Conservation (phyloP, 64 coral and sea anemone species). For the Stylophora pistillata region DNA sequence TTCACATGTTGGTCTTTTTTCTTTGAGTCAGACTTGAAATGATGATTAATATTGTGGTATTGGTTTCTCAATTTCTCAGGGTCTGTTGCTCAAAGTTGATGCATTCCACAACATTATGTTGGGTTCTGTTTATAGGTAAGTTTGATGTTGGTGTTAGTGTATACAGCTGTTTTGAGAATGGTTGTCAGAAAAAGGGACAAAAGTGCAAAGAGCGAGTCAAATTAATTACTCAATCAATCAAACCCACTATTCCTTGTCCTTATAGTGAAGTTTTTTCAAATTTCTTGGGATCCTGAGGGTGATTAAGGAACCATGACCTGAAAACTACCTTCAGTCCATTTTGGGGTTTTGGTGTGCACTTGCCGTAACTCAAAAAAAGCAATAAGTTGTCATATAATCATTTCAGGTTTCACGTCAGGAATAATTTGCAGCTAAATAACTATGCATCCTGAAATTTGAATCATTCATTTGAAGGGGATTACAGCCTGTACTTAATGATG, state of each 20-base stretch:
- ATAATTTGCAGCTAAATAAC: background rate
- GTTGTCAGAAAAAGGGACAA: background rate
- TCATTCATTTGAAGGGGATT: slow-evolving; percentile 55
- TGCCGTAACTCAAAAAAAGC: too few relatives aligned
- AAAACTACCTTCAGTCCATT: too few relatives aligned
- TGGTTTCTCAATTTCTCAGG: slow-evolving; percentile 52
- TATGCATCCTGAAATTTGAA: background rate
- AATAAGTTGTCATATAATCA: too few relatives aligned
- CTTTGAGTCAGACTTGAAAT: background rate
- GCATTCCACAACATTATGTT: slow-evolving; percentile 96
- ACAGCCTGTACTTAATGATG: slow-evolving; percentile 80
- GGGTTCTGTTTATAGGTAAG: slow-evolving; percentile 90
- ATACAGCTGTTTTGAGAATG: background rate
- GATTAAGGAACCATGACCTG: too few relatives aligned
- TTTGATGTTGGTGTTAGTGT: background rate
- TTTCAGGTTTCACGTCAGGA: too few relatives aligned
- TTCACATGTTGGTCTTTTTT: too few relatives aligned
- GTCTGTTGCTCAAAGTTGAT: slow-evolving; percentile 89
- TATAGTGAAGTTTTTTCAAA: too few relatives aligned
- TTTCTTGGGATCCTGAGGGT: too few relatives aligned
- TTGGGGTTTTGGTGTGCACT: too few relatives aligned
- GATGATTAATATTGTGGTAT: too few relatives aligned
- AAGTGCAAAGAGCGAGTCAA: too few relatives aligned
- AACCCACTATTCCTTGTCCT: background rate
- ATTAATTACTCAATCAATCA: too few relatives aligned